Evolutionary conservation across 2,797 vertebrate species (phyloP).

Genomic region (Anguilla obscura): DNA sequence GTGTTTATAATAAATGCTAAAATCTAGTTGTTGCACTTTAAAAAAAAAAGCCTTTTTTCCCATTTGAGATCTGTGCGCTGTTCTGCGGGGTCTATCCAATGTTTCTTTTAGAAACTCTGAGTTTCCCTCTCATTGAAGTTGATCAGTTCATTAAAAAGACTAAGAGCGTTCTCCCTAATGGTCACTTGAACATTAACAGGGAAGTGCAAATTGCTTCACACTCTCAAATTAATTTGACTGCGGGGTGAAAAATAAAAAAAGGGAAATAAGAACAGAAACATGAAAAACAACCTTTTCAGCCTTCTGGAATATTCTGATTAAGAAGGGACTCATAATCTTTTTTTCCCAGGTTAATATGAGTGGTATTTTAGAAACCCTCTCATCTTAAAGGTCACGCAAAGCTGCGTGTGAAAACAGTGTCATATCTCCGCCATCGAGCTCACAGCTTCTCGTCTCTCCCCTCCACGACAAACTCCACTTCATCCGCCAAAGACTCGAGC

Average conservation of each 20-base stretch:
- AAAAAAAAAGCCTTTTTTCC: background rate
- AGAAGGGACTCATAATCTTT: constrained; percentile 28
- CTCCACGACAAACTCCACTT: background rate
- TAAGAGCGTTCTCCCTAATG: constrained; percentile 64
- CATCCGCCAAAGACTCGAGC: background rate
- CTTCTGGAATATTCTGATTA: constrained; percentile 41
- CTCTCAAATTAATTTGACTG: constrained; percentile 68
- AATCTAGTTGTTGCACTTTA: background rate
- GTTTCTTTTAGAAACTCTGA: constrained; percentile 37
- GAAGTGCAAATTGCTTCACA: constrained; percentile 65
- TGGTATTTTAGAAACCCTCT: background rate
- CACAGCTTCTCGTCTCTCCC: background rate
- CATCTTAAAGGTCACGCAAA: constrained; percentile 23
- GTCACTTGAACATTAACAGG: constrained; percentile 69
- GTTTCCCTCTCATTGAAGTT: constrained; percentile 65
- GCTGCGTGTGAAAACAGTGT: background rate
- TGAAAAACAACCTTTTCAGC: constrained; percentile 59
- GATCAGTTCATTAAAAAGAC: constrained; percentile 73
- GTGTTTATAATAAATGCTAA: background rate
- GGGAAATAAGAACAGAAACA: constrained; percentile 41
- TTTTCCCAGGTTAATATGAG: background rate
- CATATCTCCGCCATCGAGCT: background rate
- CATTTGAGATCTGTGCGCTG: background rate
- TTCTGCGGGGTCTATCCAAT: background rate
- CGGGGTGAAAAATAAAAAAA: constrained; percentile 46